These are phyloP conservation scores for Clarias platycephalus DNA, from an alignment of 2,797 vertebrate genomes.

Conservation along the genomic window DNA sequence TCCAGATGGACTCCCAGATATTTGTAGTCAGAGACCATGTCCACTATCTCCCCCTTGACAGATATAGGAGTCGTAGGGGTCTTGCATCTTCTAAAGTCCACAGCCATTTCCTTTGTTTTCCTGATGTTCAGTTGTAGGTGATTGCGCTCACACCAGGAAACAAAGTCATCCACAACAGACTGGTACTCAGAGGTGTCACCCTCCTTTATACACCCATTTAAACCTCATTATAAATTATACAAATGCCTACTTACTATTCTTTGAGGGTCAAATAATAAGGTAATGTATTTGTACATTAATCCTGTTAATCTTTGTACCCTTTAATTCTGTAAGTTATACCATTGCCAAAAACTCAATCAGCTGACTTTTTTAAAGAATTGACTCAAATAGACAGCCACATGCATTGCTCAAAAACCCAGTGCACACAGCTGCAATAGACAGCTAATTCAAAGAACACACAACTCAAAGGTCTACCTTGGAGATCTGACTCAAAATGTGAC, in stretches of 20 bases:
- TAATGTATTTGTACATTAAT: background rate
- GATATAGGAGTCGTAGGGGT: too few species aligned
- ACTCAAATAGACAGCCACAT: too few species aligned
- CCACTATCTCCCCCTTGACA: too few species aligned
- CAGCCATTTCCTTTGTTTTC: too few species aligned
- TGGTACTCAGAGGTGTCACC: too few species aligned
- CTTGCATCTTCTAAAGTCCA: too few species aligned
- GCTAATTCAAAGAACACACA: background rate
- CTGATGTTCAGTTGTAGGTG: too few species aligned
- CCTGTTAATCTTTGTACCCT: background rate
- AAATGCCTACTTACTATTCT: background rate
- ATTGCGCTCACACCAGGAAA: too few species aligned
- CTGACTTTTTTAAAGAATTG: background rate
- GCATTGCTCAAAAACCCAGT: too few species aligned
- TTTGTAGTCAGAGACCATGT: too few species aligned
- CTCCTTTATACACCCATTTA: background rate
- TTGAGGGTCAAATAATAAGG: background rate
- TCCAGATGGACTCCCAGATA: too few species aligned
- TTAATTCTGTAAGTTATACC: background rate
- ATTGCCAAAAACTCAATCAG: background rate
- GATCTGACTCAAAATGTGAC: background rate
- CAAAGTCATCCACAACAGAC: too few species aligned
- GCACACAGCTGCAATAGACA: background rate
- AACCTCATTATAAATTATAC: background rate
- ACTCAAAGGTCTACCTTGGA: background rate